phyloP scores from a whole-genome alignment of 1,140 invertebrate genomes.

The Dermatophagoides farinae region DNA sequence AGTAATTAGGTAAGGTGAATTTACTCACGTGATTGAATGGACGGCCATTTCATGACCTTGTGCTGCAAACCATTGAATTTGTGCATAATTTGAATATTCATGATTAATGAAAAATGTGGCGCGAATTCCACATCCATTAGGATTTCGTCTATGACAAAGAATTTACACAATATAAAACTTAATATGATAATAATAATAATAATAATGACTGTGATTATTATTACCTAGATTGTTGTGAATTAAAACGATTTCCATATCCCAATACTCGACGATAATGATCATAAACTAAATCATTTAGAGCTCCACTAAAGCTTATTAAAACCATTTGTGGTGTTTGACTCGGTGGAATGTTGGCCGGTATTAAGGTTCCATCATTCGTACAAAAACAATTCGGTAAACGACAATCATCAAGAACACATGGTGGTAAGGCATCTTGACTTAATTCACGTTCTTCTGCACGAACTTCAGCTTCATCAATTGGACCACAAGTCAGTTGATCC shows the following conservation, averaged over 20 bases:
- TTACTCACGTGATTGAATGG: conserved; percentile 31
- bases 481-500: conserved; percentile 61
- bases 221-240: neutral
- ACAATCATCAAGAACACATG: conserved; percentile 53
- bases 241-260: conserved; percentile 3
- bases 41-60: conserved; percentile 33
- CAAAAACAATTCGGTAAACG: conserved; percentile 76
- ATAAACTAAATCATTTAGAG: conserved; percentile 18
- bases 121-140: conserved; percentile 32
- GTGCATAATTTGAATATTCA: conserved; percentile 33
- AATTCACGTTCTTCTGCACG: neutral
- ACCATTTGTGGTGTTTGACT: conserved; percentile 20
- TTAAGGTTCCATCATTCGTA: conserved; percentile 65
- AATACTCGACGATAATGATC: conserved; percentile 15
- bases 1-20: too few relatives aligned
- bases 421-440: conserved; percentile 21
- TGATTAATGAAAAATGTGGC: conserved; percentile 36
- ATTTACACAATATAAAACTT: neutral
- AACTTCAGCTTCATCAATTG: conserved; percentile 31
- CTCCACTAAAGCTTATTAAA: conserved; percentile 19
- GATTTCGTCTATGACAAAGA: conserved; percentile 23
- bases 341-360: conserved; percentile 39
- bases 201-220: too few relatives aligned
- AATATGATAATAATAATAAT: neutral
- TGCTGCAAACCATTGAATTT: conserved; percentile 30